Conservation (phyloP, 2,888 invertebrate genomes). For the Lasioglossum morio region DNA sequence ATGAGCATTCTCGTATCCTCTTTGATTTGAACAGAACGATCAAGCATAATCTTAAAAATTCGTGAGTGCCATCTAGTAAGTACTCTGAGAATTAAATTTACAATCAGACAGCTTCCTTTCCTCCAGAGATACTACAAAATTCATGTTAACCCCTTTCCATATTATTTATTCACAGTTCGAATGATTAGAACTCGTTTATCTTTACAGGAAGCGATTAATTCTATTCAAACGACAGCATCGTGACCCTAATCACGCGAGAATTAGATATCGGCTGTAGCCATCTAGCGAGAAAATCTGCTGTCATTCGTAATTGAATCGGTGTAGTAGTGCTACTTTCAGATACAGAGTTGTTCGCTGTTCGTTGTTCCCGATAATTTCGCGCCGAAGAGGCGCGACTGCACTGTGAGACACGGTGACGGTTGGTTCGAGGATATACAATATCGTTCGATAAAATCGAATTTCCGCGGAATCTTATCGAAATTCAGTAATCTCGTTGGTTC, state of each 20-base stretch:
- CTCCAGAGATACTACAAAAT: not conserved
- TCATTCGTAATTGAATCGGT: not conserved
- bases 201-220: not conserved
- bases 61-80: not conserved
- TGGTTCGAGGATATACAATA: constrained; percentile 44
- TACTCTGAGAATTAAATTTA: not conserved
- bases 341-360: constrained; percentile 24
- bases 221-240: not conserved
- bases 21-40: not conserved
- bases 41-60: not conserved
- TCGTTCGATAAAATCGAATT: not conserved
- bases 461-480: not conserved
- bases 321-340: constrained; percentile 17
- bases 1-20: too few species aligned
- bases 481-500: not conserved
- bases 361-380: constrained; percentile 25
- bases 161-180: not conserved
- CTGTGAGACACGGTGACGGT: constrained; percentile 52
- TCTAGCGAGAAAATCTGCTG: not conserved
- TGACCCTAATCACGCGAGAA: not conserved
- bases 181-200: not conserved
- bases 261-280: not conserved
- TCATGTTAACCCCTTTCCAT: not conserved
- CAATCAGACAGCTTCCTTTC: not conserved
- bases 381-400: constrained; percentile 49